Evolutionary conservation across 2,113 vertebrate genomes (phyloP).

Genomic region (Trachemys scripta): DNA sequence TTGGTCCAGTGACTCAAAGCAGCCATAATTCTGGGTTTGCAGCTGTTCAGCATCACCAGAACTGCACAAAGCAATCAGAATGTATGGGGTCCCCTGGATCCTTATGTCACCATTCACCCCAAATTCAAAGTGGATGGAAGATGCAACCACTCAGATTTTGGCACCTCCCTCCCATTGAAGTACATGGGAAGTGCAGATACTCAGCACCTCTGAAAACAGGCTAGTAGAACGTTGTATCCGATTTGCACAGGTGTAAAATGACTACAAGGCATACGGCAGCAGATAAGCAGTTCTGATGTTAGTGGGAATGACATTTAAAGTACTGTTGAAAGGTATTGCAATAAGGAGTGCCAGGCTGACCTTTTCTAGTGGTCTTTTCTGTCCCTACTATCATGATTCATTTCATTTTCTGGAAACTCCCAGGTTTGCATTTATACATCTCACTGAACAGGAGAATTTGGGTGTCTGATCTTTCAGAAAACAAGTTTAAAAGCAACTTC

Average conservation of each 20-base stretch:
- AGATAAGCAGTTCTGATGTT: background rate
- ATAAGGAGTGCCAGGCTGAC: background rate
- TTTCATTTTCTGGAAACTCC: background rate
- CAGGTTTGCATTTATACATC: background rate
- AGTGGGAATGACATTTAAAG: background rate
- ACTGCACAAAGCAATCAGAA: background rate
- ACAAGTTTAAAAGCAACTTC: background rate
- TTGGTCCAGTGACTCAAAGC: background rate
- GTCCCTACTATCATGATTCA: rapidly evolving
- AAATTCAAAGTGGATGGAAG: background rate
- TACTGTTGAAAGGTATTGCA: background rate
- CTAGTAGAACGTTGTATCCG: background rate
- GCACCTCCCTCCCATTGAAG: background rate
- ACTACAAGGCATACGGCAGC: background rate
- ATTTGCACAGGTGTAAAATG: background rate
- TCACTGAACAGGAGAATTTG: background rate
- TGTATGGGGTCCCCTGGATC: background rate
- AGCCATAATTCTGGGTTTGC: background rate
- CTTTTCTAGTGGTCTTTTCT: background rate
- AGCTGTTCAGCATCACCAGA: background rate
- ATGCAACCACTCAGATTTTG: background rate
- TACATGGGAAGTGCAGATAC: background rate
- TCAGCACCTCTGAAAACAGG: background rate
- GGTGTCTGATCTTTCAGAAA: background rate
- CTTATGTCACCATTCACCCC: background rate